Evolutionary conservation across 2,797 vertebrate genomes (phyloP), one percentile per base, ranked within the genome.

Genomic region (Zalophus californianus): DNA sequence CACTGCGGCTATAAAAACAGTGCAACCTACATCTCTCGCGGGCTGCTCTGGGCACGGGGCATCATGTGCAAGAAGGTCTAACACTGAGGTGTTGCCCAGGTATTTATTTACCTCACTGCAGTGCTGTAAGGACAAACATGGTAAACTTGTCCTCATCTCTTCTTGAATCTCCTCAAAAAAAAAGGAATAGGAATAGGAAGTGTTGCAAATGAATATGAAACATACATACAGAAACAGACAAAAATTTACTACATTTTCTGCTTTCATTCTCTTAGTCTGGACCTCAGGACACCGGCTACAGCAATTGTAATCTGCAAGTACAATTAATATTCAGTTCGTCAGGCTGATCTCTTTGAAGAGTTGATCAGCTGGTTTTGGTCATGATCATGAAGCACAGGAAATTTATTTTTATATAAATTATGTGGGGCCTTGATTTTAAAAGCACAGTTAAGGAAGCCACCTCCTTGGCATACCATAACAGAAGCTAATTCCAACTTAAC

Each of bases 181-280:
- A 87, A 92, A 93, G 52, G 15, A 86, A 54, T 7, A 91, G 14
- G n/a, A 93, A 93, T 41, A 64, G 3, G 32, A 64, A 87, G n/a
- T 54, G 82, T 90, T 91, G 32, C 90, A 41, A 72, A 70, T 66
- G 25, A 87, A 93, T 60, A 44, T 27, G 38, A 94, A 92, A 29
- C n/a, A 68, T n/a, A 52, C 38, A 80, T 20, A 73, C 14, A 29
- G 38, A 78, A 96, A 90, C 14, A 60, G 92, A 52, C 38, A 44
- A 48, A n/a, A n/a, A 50, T 29, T 27, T 27, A 56, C 20, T 93
- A n/a, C 29, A 66, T 77, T 90, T 94, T 73, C 35, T 83, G 9
- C 72, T 54, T 84, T 90, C 18, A n/a, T 90, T 90, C 12, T 32
- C 4, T 94, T 60, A 62, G 50, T 92, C 48, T 89, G 23, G 7